Base-by-base conservation (phyloP, 2,888 invertebrate species). In the Drosophila nigritarsus region DNA sequence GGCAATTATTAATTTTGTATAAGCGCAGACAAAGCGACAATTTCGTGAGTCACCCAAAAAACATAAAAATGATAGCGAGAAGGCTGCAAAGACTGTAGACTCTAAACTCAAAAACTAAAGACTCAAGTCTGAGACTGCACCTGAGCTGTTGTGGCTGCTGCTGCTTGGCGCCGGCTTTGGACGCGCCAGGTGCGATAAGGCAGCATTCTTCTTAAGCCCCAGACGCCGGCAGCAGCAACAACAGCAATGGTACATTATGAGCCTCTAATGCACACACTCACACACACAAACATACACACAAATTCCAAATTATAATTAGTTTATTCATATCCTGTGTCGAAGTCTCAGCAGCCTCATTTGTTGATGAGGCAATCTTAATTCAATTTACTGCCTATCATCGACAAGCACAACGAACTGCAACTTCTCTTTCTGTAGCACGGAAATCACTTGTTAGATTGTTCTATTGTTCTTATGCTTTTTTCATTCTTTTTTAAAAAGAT, bases 241-340 rank as follows among this genome's bases (percentile, higher is more conserved):
- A 54, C 49, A 30, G 56, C 29, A 32, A 38, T 38, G 50, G 72
- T 73, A 73, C 87, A 73, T 73, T 76, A 77, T 82, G 85, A 71
- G 50, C 66, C 90, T 89, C 90, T 85, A 87, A 89, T 85, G 90
- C 88, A 87, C 65, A 66, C 63, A 55, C 48, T 38, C 45, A 36
- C 24, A 40, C 36, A 38, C 15, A 73, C 66, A 62, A 54, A 62
- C 50, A 70, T 30, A 50, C n/a, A 64, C 58, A 72, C 56, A 65
- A 49, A 67, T 24, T 40, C 68, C 80, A 74, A 85, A 85, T 89
- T 89, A 89, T 85, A 85, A 89, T 85, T 87, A 89, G 90, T 85
- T 85, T 85, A 85, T 85, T 89, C 90, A 85, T 89, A 85, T 85
- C 90, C 85, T 89, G 89, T 85, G 85, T 82, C 87, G 88, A 87